Conservation (phyloP, 2,113 vertebrate genomes). For the Chloropsis hardwickii region DNA sequence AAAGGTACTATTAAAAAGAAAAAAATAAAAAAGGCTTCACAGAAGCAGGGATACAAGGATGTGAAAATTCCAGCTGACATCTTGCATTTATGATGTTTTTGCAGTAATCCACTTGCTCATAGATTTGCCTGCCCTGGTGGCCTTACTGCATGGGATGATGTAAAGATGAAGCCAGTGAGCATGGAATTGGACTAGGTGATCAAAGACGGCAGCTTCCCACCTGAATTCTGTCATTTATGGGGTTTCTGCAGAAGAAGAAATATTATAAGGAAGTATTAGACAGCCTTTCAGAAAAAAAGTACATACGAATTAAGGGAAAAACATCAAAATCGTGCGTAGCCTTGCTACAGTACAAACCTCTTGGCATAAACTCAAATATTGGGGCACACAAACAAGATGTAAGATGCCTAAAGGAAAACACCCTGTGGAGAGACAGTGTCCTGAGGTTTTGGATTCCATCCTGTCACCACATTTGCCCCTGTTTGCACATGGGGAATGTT, state of each 20-base stretch:
- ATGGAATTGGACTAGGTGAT: not conserved
- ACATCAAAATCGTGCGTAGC: not conserved
- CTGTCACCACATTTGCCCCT: too few relatives aligned
- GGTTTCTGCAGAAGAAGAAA: not conserved
- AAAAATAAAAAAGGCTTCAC: not conserved
- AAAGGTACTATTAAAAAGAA: not conserved
- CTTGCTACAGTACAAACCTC: not conserved
- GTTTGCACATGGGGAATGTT: fast-evolving
- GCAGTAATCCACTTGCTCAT: not conserved
- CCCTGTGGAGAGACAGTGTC: not conserved
- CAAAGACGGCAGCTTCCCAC: not conserved
- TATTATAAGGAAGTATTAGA: not conserved
- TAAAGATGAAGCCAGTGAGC: not conserved
- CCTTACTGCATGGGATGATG: not conserved
- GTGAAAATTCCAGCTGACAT: not conserved
- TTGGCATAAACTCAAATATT: not conserved
- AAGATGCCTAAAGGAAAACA: not conserved
- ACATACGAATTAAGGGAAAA: not conserved
- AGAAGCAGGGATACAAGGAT: not conserved
- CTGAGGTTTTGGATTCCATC: not conserved
- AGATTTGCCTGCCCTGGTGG: not conserved
- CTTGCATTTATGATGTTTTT: not conserved
- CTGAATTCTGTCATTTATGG: not conserved
- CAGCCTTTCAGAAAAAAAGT: not conserved
- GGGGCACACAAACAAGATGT: not conserved